These are phyloP conservation scores for Nothoprocta perdicaria DNA, from an alignment of 2,113 vertebrate genomes.

Conservation along the genomic window DNA sequence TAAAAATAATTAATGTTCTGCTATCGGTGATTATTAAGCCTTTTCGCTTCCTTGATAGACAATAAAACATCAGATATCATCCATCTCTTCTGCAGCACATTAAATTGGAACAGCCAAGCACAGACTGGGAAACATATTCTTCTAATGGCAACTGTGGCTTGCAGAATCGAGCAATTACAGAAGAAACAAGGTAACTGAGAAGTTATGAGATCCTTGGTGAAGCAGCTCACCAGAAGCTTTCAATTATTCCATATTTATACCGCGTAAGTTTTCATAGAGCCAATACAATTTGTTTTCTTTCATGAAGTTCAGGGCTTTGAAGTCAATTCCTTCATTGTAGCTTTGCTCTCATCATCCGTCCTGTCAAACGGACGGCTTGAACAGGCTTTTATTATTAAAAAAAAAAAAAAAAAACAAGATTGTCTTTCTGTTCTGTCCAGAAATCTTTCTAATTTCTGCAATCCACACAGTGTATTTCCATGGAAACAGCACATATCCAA, in stretches of 20 bases:
- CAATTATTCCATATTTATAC: background rate
- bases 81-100: background rate
- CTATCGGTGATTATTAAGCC: background rate
- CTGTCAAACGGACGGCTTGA: background rate
- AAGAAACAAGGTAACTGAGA: background rate
- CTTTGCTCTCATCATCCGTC: background rate
- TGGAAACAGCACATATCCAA: slow-evolving; percentile 55
- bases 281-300: background rate
- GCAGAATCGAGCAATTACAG: background rate
- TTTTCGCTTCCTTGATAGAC: background rate
- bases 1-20: background rate
- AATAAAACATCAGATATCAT: background rate
- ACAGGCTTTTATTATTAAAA: slow-evolving; percentile 8
- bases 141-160: background rate
- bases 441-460: slow-evolving; percentile 58
- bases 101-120: background rate
- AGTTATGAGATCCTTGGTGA: background rate
- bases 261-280: background rate
- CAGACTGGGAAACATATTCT: background rate
- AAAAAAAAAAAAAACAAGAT: slow-evolving; percentile 48
- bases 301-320: background rate
- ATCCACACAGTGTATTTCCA: slow-evolving; percentile 44
- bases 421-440: slow-evolving; percentile 48
- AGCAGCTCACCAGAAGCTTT: background rate
- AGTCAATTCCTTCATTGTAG: background rate